These are phyloP conservation scores for Phyllotreta cruciferae DNA, from an alignment of 2,888 invertebrate genomes.

Conservation along the genomic window DNA sequence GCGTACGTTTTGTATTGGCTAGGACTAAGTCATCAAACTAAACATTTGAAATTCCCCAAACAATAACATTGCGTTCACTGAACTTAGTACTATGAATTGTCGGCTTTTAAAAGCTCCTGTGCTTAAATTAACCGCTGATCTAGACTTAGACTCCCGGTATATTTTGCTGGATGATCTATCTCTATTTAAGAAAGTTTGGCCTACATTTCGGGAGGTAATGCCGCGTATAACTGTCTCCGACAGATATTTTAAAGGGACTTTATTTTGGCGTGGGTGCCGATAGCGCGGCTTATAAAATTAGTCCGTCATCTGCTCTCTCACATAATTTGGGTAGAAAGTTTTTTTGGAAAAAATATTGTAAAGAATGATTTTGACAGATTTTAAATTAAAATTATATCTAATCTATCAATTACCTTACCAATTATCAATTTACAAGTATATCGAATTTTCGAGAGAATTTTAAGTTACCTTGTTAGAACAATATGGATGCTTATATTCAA, in stretches of 20 bases:
- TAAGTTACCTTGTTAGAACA: too few relatives aligned
- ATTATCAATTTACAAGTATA: too few relatives aligned
- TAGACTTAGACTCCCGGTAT: constrained; percentile 39
- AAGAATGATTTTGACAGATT: too few relatives aligned
- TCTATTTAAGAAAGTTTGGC: constrained; percentile 28
- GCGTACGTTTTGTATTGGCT: constrained; percentile 11
- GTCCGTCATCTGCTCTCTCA: too few relatives aligned
- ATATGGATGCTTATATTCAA: too few relatives aligned
- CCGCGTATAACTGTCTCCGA: constrained; percentile 7
- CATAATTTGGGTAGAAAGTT: too few relatives aligned
- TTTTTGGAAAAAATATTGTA: too few relatives aligned
- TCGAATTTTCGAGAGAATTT: too few relatives aligned
- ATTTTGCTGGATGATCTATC: constrained; percentile 22
- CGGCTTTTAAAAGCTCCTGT: constrained; percentile 28
- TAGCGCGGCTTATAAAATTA: neutral
- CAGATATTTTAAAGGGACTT: constrained; percentile 15
- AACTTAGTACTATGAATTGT: constrained; percentile 40
- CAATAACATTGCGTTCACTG: constrained; percentile 49
- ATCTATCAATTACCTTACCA: too few relatives aligned
- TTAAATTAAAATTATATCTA: too few relatives aligned
- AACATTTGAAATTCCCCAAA: constrained; percentile 38
- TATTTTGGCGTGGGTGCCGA: constrained; percentile 1
- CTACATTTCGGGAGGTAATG: constrained; percentile 25
- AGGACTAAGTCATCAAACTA: constrained; percentile 19
- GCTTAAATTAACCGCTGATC: constrained; percentile 41